These are phyloP conservation scores for Tadarida brasiliensis DNA, from an alignment of 2,797 vertebrate species.

Conservation along the genomic window DNA sequence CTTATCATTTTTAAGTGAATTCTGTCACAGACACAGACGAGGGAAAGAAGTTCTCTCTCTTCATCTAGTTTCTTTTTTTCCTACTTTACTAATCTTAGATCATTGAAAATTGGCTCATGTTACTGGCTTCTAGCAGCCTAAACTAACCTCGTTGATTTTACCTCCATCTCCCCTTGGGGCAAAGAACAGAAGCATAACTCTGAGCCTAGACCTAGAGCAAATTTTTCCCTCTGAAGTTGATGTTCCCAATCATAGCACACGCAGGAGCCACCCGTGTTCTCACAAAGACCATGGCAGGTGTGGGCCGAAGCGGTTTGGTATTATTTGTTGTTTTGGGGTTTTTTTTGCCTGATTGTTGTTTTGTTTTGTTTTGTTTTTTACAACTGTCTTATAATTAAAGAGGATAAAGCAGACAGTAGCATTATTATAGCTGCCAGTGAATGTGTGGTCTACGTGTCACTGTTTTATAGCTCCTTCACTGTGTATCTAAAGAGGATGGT, in stretches of 20 bases:
- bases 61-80: background rate
- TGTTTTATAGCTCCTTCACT: background rate
- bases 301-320: background rate
- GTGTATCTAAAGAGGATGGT: background rate
- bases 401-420: background rate
- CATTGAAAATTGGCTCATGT: background rate
- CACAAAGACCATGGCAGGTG: background rate
- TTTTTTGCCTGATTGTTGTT: background rate
- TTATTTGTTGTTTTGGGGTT: background rate
- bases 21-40: background rate
- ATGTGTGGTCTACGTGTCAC: background rate
- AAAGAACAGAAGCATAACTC: slow-evolving; percentile 10
- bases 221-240: background rate
- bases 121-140: background rate
- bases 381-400: background rate
- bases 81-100: background rate
- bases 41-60: background rate
- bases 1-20: background rate
- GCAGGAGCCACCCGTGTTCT: background rate
- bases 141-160: background rate
- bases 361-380: background rate
- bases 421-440: background rate
- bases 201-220: background rate
- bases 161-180: background rate
- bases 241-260: background rate